Evolutionary conservation across 2,888 invertebrate species (phyloP).

Genomic region (Miltochrista miniata): DNA sequence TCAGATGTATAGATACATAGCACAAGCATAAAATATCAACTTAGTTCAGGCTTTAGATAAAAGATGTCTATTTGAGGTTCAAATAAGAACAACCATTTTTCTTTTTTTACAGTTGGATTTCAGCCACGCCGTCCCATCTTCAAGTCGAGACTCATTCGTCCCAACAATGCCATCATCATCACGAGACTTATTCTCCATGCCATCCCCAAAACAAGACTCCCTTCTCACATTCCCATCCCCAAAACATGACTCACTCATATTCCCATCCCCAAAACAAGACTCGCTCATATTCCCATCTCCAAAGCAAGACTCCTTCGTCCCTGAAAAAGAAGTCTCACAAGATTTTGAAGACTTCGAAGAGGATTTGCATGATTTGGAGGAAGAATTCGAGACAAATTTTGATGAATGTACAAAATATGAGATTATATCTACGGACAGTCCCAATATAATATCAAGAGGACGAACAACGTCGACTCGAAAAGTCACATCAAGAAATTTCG

Average conservation of each 20-base stretch:
- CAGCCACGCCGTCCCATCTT: constrained; percentile 55
- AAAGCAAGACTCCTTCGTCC: constrained; percentile 50
- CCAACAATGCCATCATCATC: background rate
- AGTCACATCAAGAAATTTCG: constrained; percentile 62
- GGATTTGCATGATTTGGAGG: constrained; percentile 71
- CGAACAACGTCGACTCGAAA: constrained; percentile 56
- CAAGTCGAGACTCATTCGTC: constrained; percentile 41
- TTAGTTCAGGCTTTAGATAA: no score
- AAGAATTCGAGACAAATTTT: constrained; percentile 71
- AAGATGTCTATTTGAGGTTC: no score
- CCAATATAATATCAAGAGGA: constrained; percentile 72
- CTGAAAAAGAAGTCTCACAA: constrained; percentile 51
- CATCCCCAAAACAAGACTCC: background rate
- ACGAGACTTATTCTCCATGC: constrained; percentile 19
- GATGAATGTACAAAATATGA: constrained; percentile 77
- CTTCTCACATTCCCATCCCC: background rate
- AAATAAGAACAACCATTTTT: no score
- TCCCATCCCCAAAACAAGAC: constrained; percentile 30
- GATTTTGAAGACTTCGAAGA: constrained; percentile 58
- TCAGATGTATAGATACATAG: no score
- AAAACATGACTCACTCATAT: constrained; percentile 30
- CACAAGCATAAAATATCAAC: no score
- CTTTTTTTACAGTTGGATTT: constrained; percentile 65
- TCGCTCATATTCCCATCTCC: constrained; percentile 47
- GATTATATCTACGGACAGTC: constrained; percentile 78